Evolutionary conservation across 2,888 invertebrate genomes (phyloP), one percentile per base, ranked within the genome.

Genomic region (Erebia palarica): DNA sequence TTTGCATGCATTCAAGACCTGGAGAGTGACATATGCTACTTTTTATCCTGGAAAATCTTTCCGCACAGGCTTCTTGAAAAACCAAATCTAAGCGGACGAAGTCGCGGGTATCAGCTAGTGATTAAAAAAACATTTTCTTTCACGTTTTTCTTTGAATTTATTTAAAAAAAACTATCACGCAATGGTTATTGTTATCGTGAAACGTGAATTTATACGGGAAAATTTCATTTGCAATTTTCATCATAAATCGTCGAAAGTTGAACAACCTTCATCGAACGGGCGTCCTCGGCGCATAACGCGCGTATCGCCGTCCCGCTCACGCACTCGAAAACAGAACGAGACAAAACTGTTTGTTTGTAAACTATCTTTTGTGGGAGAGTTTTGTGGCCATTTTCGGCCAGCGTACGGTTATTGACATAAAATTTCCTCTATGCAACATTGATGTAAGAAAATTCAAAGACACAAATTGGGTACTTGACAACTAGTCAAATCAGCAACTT

Each of bases 301-400:
- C 59, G 58, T 71, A 53, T n/a, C 63, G 73, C 79, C 76, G 73
- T 87, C 86, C 82, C 82, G 75, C 78, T 88, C 81, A 67, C 76
- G 75, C 80, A 71, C 78, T 79, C 76, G 65, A 68, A 71, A 73
- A 73, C 69, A 47, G 81, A 85, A 83, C 80, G 86, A 82, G 86
- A 87, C 84, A 84, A 79, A 83, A 81, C 80, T 73, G 79, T 85
- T 87, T 91, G 88, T 89, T 91, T 87, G 87, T 90, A 89, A 89
- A 89, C 89, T 75, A 88, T 88, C 87, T 74, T 68, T 73, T 70
- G 74, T 75, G 75, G 72, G 88, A 88, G 86, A 88, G 86, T 74
- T 68, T 73, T 72, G 74, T 74, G 75, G 73, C 74, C 68, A 79
- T 78, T 79, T 81, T 78, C 68, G 75, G 76, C 65, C 73, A 75